Evolutionary conservation across 2,113 vertebrate genomes (phyloP).

Genomic region (Noturus placidus): DNA sequence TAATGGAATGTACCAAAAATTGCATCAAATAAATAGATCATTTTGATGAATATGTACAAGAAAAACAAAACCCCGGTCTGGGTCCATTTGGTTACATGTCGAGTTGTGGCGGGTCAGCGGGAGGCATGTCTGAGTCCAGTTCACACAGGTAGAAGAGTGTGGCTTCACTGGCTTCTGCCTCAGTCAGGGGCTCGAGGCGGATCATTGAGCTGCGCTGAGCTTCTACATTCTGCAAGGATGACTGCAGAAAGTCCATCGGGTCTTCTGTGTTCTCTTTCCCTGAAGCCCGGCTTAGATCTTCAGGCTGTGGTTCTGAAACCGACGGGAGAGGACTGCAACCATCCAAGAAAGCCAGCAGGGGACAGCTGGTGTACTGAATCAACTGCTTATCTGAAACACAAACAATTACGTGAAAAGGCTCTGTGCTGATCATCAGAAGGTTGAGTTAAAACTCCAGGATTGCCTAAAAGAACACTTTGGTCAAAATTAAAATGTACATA

Average conservation of each 20-base stretch:
- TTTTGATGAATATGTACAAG: constrained; percentile 79
- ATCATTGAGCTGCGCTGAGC: constrained; percentile 83
- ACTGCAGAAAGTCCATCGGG: constrained; percentile 78
- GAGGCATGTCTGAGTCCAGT: constrained; percentile 76
- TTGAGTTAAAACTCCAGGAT: neutral
- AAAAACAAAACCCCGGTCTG: neutral
- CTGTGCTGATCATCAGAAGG: neutral
- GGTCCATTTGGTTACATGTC: constrained; percentile 65
- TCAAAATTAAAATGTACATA: neutral
- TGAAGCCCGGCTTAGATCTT: constrained; percentile 30
- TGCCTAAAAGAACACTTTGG: neutral
- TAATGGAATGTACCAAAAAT: constrained; percentile 54
- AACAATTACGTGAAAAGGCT: neutral
- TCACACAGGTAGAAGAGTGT: constrained; percentile 92
- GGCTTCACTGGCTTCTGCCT: constrained; percentile 87
- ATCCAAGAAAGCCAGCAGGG: constrained; percentile 88
- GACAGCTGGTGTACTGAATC: constrained; percentile 90
- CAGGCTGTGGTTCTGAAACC: constrained; percentile 27
- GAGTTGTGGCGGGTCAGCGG: constrained; percentile 74
- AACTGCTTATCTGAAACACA: constrained; percentile 82
- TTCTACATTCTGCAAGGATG: constrained; percentile 64
- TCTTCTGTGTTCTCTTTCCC: constrained; percentile 57
- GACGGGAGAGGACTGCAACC: constrained; percentile 72
- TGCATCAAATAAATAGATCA: constrained; percentile 77
- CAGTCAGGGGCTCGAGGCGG: constrained; percentile 88